A percentile compares a stretch with the other conserved stretches of the same genome.
Evolutionary conservation across 2,888 invertebrate genomes (phyloP).

Genomic region (Brachyopa scutellaris): DNA sequence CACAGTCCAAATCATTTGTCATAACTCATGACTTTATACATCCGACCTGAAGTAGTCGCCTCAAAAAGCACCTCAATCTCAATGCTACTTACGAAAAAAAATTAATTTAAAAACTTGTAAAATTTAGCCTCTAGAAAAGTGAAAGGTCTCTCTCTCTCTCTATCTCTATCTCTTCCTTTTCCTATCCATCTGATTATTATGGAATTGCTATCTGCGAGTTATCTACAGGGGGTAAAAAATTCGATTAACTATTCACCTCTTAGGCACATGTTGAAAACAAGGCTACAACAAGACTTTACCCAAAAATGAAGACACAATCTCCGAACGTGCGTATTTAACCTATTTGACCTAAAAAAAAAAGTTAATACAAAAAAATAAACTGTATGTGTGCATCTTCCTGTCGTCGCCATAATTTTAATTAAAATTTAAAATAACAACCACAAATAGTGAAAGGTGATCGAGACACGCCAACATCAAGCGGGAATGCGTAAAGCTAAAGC

Average conservation of each 20-base stretch:
- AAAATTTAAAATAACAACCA: constrained; percentile 36
- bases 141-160: constrained; percentile 39
- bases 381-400: constrained; percentile 48
- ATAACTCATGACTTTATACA: constrained; percentile 16
- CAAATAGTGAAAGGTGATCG: constrained; percentile 61
- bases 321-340: constrained; percentile 22
- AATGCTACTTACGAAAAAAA: constrained; percentile 30
- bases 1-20: constrained; percentile 37
- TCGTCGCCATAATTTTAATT: constrained; percentile 50
- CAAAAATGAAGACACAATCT: constrained; percentile 50
- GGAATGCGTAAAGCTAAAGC: constrained; percentile 35
- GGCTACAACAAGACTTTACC: neutral
- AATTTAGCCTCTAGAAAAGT: constrained; percentile 43
- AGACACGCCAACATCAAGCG: constrained; percentile 16
- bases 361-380: too few species aligned
- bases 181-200: constrained; percentile 50
- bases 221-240: constrained; percentile 47
- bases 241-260: constrained; percentile 61
- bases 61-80: constrained; percentile 36
- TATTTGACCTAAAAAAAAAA: constrained; percentile 54
- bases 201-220: constrained; percentile 30
- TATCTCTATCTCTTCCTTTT: neutral
- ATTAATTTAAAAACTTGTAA: constrained; percentile 20
- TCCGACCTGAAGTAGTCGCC: constrained; percentile 39
- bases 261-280: constrained; percentile 48